Evolutionary conservation across 1,140 invertebrate genomes (phyloP), one percentile per base, ranked within the genome.

Genomic region (Drosophila virilis): DNA sequence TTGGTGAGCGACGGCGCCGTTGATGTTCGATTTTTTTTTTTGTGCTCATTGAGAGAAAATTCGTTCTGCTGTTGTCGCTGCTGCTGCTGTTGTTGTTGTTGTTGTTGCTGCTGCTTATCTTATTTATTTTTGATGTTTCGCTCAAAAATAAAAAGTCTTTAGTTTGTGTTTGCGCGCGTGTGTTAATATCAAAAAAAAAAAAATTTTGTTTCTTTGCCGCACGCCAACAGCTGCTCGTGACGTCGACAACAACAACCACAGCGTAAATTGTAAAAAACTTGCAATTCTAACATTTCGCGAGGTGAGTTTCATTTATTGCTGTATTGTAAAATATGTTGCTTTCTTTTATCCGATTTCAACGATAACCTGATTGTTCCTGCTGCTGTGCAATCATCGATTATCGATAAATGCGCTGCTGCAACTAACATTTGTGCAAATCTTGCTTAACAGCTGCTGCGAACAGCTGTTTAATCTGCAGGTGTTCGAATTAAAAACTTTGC

Each of bases 1-100:
- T 60, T 68, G 45, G 77, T 38, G 52, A 58, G 65, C 10, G 38
- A 61, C 59, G 35, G 73, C 80, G 80, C 78, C 81, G 78, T 80
- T 68, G 46, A 64, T 84, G 33, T 84, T 85, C 69, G 64, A 80
- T 86, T 85, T 77, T 48, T 32, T 48, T 22, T 17, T 46, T 42
- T 43, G 40, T 69, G 60, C 55, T 73, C 52, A 52, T 69, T 51
- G 50, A 57, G 52, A 74, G 74, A 51, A 64, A 70, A 65, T 46
- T 17, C 28, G 38, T 22, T 40, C 45, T 51, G 42, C 43, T 66
- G 50, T 55, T 61, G 22, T 17, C 45, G 35, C 60, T 70, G 37
- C 45, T 51, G 42, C 43, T 66, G 50, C 50, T 61, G 28, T 22
- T 33, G 35, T 55, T 71, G 37, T 40, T 79, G 55, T 54, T 70